Base-by-base conservation (phyloP, 2,888 invertebrate species). In the Orthosia gracilis region DNA sequence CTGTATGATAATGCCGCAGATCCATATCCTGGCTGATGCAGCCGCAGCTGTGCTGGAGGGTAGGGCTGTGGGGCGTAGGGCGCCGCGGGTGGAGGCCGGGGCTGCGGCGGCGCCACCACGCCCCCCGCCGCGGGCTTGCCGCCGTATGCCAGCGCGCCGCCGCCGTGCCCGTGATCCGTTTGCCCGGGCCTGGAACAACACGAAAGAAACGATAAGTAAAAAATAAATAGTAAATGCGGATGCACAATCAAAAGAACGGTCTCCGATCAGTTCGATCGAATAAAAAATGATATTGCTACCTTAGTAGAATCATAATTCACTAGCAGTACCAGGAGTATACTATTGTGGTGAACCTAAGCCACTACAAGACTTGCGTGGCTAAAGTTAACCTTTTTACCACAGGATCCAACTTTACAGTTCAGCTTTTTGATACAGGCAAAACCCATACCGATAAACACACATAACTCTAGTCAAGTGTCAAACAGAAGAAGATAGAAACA, bases 21-120 rank as follows among this genome's bases (percentile, higher is more conserved):
- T 84, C 96, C 96, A 92, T 96, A 94, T 82, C 94, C 94, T 86
- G 96, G 94, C 91, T 94, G 96, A 91, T 93, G 96, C 90, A 95
- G 90, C 58, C 95, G 95, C 92, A 95, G 92, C 90, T 91, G 93
- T 63, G 92, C 88, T 84, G 94, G 92, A 80, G 95, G 94, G 91
- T 94, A 94, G 81, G 92, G 91, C 90, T 93, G 93, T 80, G 94
- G 91, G 77, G 94, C 92, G 93, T 94, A 93, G 90, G 95, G 94
- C 88, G 95, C 94, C 89, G 95, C 91, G 87, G 94, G 90, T 89
- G 95, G 94, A 90, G 92, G 92, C 83, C 94, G 93, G 80, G 94
- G 94, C 90, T 89, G 94, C 91, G 93, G 93, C 85, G 92, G 91
- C 88, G 88, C 93, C 88, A 92, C 93, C 90, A 90, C 92, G 87